Base-by-base conservation (phyloP, 2,113 vertebrate species). In the Ceratotherium simum region DNA sequence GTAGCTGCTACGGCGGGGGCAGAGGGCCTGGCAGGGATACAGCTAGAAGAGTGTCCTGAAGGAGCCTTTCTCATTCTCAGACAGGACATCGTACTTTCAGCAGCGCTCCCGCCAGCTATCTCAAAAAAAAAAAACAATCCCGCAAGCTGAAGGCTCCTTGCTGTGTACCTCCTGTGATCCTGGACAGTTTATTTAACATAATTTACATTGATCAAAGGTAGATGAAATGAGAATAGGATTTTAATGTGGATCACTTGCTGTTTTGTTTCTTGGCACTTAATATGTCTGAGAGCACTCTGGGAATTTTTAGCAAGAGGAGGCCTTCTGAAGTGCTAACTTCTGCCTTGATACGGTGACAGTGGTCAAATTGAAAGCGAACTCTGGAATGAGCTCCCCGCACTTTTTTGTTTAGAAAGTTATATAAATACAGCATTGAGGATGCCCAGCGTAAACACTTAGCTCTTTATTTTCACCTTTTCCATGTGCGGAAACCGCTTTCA, bases 11-110 rank as follows among this genome's bases (percentile, higher is more conserved):
- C 0, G 4, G 10, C 39, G 12, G 39, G 29, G 39, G 13, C 27
- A 13, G 23, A 10, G 54, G 27, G 7, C 3, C 42, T 2, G 29
- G 23, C 2, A 2, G 16, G 13, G 3, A 8, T 7, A 6, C 16
- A 8, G 8, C 1, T 51, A 18, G 0, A 2, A 0, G 8, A 1
- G 18, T 51, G 23, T 88, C 69, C 31, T 3, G 56, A 25, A 48
- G 12, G 69, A 78, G 0, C 16, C 3, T 1, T 23, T 7, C 5
- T n/a, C 3, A 29, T 69, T 73, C 56, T 78, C 8, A n/a, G 90
- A 23, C 29, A 36, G 76, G 82, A 51, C 51, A 9, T 42, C n/a
- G 14, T 2, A 1, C 58, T 31, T 54, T 31, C 13, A 6, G 23
- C 31, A 65, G 46, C 2, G 7, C 39, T 48, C 33, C 17, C 58